These are phyloP conservation scores for Pocillopora grandis DNA, from an alignment of 92 coral and sea anemone species.

Conservation along the genomic window DNA sequence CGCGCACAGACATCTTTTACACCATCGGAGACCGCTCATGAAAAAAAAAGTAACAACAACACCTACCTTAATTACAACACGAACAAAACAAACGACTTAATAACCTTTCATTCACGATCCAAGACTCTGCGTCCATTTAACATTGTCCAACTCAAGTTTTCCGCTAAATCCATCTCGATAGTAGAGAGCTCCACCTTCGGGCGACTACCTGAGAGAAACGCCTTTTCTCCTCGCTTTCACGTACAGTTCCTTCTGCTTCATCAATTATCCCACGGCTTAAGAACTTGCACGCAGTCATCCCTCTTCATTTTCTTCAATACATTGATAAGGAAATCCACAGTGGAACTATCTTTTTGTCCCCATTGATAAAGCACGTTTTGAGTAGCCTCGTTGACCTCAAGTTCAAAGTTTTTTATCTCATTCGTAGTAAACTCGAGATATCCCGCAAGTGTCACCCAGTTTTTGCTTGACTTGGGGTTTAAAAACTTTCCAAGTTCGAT, in stretches of 20 bases:
- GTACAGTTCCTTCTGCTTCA: not conserved
- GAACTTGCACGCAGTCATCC: slow-evolving; percentile 27
- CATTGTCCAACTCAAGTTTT: no score
- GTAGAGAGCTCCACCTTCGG: no score
- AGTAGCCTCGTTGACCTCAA: not conserved
- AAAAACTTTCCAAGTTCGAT: slow-evolving; percentile 16
- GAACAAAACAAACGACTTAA: no score
- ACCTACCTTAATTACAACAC: no score
- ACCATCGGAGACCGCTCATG: no score
- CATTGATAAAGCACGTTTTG: slow-evolving; percentile 15
- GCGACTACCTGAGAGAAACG: no score
- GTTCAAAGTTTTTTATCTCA: slow-evolving; percentile 29
- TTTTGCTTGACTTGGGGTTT: slow-evolving; percentile 28
- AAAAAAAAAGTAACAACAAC: no score
- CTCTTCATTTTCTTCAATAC: slow-evolving; percentile 32
- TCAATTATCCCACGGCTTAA: slow-evolving; percentile 26
- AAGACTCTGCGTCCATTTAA: not conserved
- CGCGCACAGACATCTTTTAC: no score
- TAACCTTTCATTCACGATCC: no score
- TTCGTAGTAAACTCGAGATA: slow-evolving; percentile 1
- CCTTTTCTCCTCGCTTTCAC: not conserved
- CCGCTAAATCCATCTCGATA: no score
- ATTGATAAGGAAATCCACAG: slow-evolving; percentile 7
- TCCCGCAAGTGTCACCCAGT: slow-evolving; percentile 40
- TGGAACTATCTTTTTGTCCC: slow-evolving; percentile 29